phyloP scores from a whole-genome alignment of 2,113 vertebrate genomes.

The Thinocorus orbignyianus region DNA sequence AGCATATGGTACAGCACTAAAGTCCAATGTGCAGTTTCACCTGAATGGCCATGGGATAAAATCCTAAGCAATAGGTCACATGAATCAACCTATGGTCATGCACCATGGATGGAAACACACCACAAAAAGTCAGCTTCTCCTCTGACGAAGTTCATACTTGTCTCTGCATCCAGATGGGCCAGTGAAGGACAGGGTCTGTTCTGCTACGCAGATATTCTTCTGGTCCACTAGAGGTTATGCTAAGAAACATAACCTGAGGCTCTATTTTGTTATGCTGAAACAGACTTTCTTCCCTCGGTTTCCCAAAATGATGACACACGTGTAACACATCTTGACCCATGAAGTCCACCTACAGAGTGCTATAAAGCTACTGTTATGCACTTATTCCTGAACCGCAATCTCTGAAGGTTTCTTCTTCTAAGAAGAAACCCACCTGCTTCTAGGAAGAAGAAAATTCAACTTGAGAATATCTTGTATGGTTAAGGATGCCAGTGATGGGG shows the following conservation, averaged over 20 bases:
- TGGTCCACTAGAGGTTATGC: not conserved
- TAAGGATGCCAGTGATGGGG: not conserved
- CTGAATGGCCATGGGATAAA: not conserved
- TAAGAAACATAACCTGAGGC: not conserved
- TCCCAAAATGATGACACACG: not conserved
- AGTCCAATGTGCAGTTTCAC: not conserved
- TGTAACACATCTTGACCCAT: not conserved
- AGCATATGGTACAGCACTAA: not conserved
- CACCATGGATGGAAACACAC: not conserved
- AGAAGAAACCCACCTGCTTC: not conserved
- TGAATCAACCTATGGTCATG: not conserved
- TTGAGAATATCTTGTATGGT: not conserved
- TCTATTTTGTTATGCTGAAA: not conserved
- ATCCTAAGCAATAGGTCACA: not conserved
- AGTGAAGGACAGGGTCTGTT: not conserved
- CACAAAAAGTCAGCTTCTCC: not conserved
- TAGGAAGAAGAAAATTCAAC: not conserved
- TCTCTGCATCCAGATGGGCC: accelerated
- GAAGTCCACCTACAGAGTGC: not conserved
- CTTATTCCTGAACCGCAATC: not conserved
- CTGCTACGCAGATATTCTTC: not conserved
- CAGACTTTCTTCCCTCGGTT: not conserved
- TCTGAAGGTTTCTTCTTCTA: not conserved
- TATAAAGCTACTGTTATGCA: not conserved
- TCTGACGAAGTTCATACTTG: not conserved